Percentiles rank a stretch among this genome's conserved stretches.
Conservation (phyloP, 2,113 vertebrate species). For the Carassius gibelio region DNA sequence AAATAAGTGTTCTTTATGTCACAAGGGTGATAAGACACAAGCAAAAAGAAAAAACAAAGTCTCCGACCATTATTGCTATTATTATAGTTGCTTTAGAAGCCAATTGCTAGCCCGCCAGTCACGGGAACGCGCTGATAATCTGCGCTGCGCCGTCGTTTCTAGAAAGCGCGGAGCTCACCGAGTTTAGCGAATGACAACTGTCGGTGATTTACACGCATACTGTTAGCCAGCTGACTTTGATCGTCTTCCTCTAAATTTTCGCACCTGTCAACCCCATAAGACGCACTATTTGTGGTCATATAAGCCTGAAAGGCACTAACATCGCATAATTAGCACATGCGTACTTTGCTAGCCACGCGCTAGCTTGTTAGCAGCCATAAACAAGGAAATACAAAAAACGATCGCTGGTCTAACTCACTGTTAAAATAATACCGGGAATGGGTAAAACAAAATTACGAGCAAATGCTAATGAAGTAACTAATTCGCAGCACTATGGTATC, state of each 20-base stretch:
- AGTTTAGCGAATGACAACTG: not conserved
- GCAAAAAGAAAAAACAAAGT: not conserved
- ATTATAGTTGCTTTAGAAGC: not conserved
- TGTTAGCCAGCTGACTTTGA: not conserved
- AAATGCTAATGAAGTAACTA: not conserved
- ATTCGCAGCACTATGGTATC: not conserved
- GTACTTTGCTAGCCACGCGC: constrained; percentile 26
- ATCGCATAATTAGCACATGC: not conserved
- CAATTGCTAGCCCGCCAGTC: not conserved
- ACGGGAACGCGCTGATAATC: not conserved
- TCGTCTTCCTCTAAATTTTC: not conserved
- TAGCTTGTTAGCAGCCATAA: constrained; percentile 23
- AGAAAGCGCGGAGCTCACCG: constrained; percentile 25
- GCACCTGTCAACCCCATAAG: not conserved
- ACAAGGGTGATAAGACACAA: too few relatives aligned
- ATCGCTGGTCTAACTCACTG: not conserved
- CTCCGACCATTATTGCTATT: too few relatives aligned
- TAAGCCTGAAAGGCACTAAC: not conserved
- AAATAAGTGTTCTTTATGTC: not conserved
- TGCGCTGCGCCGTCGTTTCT: constrained; percentile 5
- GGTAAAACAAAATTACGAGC: not conserved
- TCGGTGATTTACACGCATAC: not conserved
- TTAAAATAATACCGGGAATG: not conserved
- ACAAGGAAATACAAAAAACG: constrained; percentile 14
- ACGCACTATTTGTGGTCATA: not conserved